Evolutionary conservation across 2,888 invertebrate species (phyloP), one percentile per base, ranked within the genome.

Genomic region (Argyresthia albistria): DNA sequence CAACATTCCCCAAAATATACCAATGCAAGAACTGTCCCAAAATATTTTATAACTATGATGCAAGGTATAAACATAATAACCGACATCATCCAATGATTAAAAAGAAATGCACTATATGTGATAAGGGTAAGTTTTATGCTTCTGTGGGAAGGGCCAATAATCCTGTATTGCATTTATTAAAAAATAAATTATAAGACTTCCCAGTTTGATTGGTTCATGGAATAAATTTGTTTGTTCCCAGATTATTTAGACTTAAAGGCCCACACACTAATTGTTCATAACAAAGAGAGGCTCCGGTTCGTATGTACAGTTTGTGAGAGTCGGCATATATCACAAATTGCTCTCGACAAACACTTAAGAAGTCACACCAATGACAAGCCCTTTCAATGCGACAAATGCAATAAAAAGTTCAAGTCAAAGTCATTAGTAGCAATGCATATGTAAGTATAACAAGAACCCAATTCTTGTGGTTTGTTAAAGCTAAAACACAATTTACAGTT

Each of bases 1-100:
- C n/a, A n/a, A n/a, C n/a, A n/a, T n/a, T n/a, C n/a, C n/a, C n/a
- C n/a, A n/a, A n/a, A n/a, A n/a, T n/a, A n/a, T n/a, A n/a, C n/a
- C n/a, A n/a, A n/a, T n/a, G n/a, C n/a, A n/a, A n/a, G n/a, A n/a
- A n/a, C n/a, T n/a, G n/a, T n/a, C n/a, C n/a, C n/a, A n/a, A n/a
- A n/a, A n/a, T n/a, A n/a, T n/a, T n/a, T n/a, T n/a, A n/a, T n/a
- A n/a, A n/a, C n/a, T n/a, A n/a, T n/a, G n/a, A n/a, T n/a, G n/a
- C n/a, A n/a, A n/a, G n/a, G n/a, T n/a, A n/a, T n/a, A n/a, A n/a
- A n/a, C n/a, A n/a, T n/a, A n/a, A n/a, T n/a, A 73, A 63, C 54
- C 63, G 67, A 4, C 80, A 76, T 61, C 88, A 88, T 61, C 64
- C 81, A 8, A 75, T 76, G 0, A 54, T 74, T 0, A 82, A 73